Evolutionary conservation across 1,140 invertebrate species (phyloP).

Genomic region (Cyclina sinensis): DNA sequence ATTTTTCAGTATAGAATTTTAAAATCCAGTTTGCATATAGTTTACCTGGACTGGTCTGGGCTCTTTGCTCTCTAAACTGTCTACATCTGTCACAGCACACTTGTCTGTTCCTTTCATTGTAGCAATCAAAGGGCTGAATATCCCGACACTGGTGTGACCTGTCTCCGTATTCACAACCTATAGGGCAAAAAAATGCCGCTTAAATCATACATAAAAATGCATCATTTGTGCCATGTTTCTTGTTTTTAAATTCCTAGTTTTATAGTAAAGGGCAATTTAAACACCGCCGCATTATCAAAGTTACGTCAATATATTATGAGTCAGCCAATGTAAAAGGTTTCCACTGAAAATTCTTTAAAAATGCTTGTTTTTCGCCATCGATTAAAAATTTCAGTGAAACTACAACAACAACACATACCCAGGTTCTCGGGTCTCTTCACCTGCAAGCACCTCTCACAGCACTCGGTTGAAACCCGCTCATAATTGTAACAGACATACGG

Average conservation of each 20-base stretch:
- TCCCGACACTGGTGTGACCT: constrained; percentile 75
- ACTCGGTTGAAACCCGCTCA: constrained; percentile 77
- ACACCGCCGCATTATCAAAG: too few species aligned
- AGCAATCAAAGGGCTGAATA: constrained; percentile 79
- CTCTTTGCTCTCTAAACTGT: constrained; percentile 59
- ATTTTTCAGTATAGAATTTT: too few species aligned
- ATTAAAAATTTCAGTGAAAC: background rate
- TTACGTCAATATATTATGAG: too few species aligned
- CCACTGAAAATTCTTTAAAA: too few species aligned
- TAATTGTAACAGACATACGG: constrained; percentile 80
- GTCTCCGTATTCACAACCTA: constrained; percentile 83
- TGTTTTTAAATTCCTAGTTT: too few species aligned
- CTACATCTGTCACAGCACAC: constrained; percentile 79
- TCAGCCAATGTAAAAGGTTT: too few species aligned
- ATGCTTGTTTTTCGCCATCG: too few species aligned
- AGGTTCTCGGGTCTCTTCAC: constrained; percentile 70
- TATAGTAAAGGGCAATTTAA: too few species aligned
- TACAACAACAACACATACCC: too few species aligned
- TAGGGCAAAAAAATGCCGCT: background rate
- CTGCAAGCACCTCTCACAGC: constrained; percentile 76
- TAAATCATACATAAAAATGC: too few species aligned
- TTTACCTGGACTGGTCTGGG: background rate
- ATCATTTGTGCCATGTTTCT: too few species aligned
- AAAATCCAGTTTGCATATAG: too few species aligned
- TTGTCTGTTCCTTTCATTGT: constrained; percentile 75